Evolutionary conservation across 2,888 invertebrate species (phyloP).

Genomic region (Cancer borealis): DNA sequence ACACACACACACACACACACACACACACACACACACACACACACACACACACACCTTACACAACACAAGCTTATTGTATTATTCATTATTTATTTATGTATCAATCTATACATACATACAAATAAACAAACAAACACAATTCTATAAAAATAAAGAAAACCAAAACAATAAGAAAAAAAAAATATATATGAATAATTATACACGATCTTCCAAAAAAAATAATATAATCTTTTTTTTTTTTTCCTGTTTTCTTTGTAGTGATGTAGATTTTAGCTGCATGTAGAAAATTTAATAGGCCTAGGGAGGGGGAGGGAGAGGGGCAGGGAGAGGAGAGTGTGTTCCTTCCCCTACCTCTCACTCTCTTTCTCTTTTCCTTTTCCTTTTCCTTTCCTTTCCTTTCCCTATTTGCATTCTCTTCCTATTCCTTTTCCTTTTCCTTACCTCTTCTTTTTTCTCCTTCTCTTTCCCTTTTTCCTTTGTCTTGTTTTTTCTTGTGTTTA

Average conservation of each 20-base stretch:
- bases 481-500: neutral
- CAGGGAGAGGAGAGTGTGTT: neutral
- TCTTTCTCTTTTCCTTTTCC: neutral
- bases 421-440: too few species aligned
- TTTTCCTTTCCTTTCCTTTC: neutral
- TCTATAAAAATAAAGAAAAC: neutral
- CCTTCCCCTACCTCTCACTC: slow-evolving; percentile 28
- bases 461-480: neutral
- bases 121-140: neutral
- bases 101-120: neutral
- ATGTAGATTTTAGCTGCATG: too few species aligned
- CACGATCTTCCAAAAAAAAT: too few species aligned
- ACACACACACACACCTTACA: slow-evolving; percentile 20
- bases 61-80: neutral
- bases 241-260: too few species aligned
- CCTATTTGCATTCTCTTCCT: neutral
- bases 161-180: neutral
- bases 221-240: too few species aligned
- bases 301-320: too few species aligned
- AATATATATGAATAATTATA: neutral
- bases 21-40: slow-evolving; percentile 30
- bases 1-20: slow-evolving; percentile 33
- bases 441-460: too few species aligned
- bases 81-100: neutral
- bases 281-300: too few species aligned